Percentiles rank a stretch among this genome's conserved stretches.
Conservation (phyloP, 37 sponge, comb jelly and placozoan species). For the Theonella swinhoei region DNA sequence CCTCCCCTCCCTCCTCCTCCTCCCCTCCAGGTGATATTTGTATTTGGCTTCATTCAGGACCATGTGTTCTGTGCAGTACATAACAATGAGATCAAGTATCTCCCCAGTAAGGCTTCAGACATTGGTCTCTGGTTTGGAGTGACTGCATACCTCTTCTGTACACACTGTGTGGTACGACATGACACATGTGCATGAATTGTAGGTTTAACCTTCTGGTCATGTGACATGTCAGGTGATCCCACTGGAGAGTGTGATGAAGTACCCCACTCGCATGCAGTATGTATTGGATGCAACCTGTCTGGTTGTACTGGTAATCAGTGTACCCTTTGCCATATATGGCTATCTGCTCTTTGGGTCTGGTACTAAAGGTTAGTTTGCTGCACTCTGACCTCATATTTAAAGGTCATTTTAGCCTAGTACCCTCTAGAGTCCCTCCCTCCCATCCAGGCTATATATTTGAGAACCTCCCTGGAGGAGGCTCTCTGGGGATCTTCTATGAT, state of each 20-base stretch:
- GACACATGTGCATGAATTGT: neutral
- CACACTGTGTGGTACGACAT: neutral
- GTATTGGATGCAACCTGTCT: slow-evolving; percentile 62
- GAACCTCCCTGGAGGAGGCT: slow-evolving; percentile 71
- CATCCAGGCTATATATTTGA: slow-evolving; percentile 62
- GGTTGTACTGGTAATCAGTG: slow-evolving; percentile 72
- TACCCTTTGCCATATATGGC: slow-evolving; percentile 84
- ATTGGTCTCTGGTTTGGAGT: neutral
- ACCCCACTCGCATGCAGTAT: slow-evolving; percentile 61
- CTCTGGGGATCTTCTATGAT: too few relatives aligned
- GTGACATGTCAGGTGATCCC: neutral
- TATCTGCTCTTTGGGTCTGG: slow-evolving; percentile 77
- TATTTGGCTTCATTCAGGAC: slow-evolving; percentile 15
- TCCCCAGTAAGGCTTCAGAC: neutral
- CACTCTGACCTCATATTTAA: too few relatives aligned
- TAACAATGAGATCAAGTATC: too few relatives aligned
- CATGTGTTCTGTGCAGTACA: too few relatives aligned
- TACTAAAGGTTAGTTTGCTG: slow-evolving; percentile 60
- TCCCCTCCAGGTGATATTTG: too few relatives aligned
- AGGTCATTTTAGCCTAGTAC: too few relatives aligned
- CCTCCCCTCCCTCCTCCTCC: too few relatives aligned
- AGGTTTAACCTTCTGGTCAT: neutral
- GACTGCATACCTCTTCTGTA: neutral
- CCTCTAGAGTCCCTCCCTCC: neutral
- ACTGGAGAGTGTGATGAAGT: neutral